phyloP scores from a whole-genome alignment of 2,113 vertebrate species.

The Mobula birostris region DNA sequence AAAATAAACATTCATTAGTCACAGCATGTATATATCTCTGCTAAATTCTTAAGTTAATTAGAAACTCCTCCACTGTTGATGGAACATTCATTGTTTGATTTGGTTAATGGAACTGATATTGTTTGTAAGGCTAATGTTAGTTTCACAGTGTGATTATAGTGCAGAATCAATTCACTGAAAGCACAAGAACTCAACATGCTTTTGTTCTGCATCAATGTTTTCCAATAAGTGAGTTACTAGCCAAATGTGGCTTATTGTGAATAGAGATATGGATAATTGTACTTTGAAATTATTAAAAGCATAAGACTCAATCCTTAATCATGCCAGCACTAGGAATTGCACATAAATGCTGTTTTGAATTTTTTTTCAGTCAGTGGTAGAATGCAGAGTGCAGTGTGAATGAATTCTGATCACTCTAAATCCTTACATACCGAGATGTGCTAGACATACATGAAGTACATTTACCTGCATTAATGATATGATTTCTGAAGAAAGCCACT shows the following conservation, averaged over 20 bases:
- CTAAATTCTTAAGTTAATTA: neutral
- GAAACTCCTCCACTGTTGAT: neutral
- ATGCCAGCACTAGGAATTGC: neutral
- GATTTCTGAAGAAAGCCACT: neutral
- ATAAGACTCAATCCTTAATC: neutral
- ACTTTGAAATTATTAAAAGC: neutral
- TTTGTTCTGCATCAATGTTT: neutral
- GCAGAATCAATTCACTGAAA: neutral
- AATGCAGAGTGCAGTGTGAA: neutral
- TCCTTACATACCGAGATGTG: neutral
- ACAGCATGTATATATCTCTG: neutral
- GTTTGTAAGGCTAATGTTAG: neutral
- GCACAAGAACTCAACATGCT: neutral
- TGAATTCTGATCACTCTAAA: neutral
- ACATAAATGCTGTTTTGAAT: neutral
- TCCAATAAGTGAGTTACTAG: neutral
- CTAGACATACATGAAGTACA: neutral
- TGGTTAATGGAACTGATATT: neutral
- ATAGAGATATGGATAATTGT: neutral
- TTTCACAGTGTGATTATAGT: neutral
- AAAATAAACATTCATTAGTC: neutral
- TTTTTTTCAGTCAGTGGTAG: neutral
- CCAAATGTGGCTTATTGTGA: neutral
- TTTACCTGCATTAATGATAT: neutral
- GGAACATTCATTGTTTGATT: neutral